These are phyloP conservation scores for Nibea albiflora DNA, from an alignment of 2,113 vertebrate species.

Conservation along the genomic window DNA sequence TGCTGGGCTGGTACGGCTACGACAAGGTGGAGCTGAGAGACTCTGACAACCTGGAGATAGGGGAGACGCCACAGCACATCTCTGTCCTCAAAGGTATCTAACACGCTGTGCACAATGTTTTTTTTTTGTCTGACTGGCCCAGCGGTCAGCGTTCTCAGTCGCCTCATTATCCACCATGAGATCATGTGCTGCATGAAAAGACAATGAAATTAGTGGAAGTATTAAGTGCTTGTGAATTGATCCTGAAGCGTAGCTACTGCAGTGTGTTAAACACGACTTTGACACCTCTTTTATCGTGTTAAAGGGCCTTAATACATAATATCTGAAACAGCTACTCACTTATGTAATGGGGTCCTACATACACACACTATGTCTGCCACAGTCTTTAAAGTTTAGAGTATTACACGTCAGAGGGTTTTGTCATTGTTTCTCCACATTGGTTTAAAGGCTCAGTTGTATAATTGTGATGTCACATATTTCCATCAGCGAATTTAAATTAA, in stretches of 20 bases:
- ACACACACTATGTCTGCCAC: background rate
- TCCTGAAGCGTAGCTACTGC: background rate
- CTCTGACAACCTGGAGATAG: conserved; percentile 96
- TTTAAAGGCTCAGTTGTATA: background rate
- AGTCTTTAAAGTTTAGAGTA: background rate
- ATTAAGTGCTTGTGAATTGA: background rate
- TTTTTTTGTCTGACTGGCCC: background rate
- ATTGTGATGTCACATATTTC: background rate
- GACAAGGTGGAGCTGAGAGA: conserved; percentile 99
- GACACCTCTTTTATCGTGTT: background rate
- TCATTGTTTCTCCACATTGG: background rate
- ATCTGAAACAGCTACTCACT: background rate
- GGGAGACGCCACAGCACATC: conserved; percentile 96
- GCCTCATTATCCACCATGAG: background rate
- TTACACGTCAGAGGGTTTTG: background rate
- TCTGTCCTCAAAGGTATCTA: conserved; percentile 97
- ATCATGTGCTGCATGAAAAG: conserved; percentile 4
- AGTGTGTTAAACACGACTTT: background rate
- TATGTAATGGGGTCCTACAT: background rate
- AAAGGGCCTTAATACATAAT: background rate
- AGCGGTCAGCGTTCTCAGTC: background rate
- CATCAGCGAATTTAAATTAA: background rate
- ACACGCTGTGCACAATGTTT: background rate
- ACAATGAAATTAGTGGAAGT: background rate
- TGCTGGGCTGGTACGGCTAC: conserved; percentile 99